phyloP scores from a whole-genome alignment of 2,888 invertebrate genomes.

The Lathronympha strigana region DNA sequence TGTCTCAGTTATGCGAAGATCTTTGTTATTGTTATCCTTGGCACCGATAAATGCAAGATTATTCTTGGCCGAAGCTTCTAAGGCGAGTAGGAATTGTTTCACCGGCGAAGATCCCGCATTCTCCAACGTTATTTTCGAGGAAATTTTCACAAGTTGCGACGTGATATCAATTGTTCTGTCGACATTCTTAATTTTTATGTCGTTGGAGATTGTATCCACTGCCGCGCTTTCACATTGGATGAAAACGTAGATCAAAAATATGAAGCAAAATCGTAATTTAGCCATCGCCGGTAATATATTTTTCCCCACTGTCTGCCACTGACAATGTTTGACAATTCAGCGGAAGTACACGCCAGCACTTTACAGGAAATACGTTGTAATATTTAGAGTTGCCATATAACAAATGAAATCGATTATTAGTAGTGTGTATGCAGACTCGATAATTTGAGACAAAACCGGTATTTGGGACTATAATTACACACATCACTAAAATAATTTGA shows the following conservation, averaged over 20 bases:
- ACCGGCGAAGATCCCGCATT: constrained; percentile 90
- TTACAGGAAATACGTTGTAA: constrained; percentile 43
- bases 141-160: constrained; percentile 94
- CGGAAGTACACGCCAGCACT: constrained; percentile 79
- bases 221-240: constrained; percentile 63
- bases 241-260: constrained; percentile 65
- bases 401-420: constrained; percentile 13
- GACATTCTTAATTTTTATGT: constrained; percentile 89
- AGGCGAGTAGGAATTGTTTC: constrained; percentile 87
- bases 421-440: constrained; percentile 1
- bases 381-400: constrained; percentile 26
- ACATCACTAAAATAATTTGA: constrained; percentile 10
- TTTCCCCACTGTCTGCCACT: constrained; percentile 48
- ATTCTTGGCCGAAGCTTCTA: constrained; percentile 86
- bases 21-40: constrained; percentile 85
- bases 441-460: constrained; percentile 11
- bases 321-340: constrained; percentile 67
- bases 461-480: not conserved
- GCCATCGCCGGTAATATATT: constrained; percentile 73
- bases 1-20: constrained; percentile 80
- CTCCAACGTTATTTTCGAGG: constrained; percentile 91
- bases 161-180: constrained; percentile 94
- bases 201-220: constrained; percentile 80
- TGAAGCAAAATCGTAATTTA: constrained; percentile 63
- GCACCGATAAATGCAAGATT: constrained; percentile 91